Evolutionary conservation across 2,888 invertebrate species (phyloP), one percentile per base, ranked within the genome.

Genomic region (Empis livida): DNA sequence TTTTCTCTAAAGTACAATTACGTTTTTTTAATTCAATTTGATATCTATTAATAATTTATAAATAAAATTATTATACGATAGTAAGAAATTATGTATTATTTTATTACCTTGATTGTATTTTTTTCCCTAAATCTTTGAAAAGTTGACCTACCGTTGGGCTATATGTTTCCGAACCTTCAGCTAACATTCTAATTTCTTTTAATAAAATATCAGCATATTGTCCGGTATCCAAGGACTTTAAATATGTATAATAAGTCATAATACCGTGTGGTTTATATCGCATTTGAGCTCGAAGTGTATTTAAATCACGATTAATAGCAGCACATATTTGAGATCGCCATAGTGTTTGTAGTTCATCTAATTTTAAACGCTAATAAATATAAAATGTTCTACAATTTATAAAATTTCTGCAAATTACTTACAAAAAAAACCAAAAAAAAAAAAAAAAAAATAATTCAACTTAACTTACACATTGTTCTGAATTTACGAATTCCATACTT

Each of bases 131-230:
- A 23, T 79, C 76, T 49, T 73, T 70, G 54, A 83, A 79, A 44
- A 91, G 65, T 48, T 75, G 63, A 44, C 72, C 71, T 2, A 84
- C 73, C 0, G 82, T 77, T 0, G 83, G 82, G 63, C 87, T 88
- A 65, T 80, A 88, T 0, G 82, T 80, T 62, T 88, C 88, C 0
- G 88, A 89, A 8, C 85, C 84, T 57, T 82, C 79, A 0, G 83
- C 82, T 11, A 89, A 60, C 56, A 75, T 79, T 56, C 74, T 76
- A 9, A 87, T 74, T 65, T 89, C 87, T 47, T 77, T 72, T 56
- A 85, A 70, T 40, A 85, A 74, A 44, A 83, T 73, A 43, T 80
- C 72, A 3, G 82, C 72, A 58, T 80, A 76, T 52, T 77, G 72
- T 5, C 71, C 65, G 44, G 73, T 73, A 54, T 76, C 71, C 47